phyloP scores from a whole-genome alignment of 2,888 invertebrate species.

The Tetranychus truncatus region DNA sequence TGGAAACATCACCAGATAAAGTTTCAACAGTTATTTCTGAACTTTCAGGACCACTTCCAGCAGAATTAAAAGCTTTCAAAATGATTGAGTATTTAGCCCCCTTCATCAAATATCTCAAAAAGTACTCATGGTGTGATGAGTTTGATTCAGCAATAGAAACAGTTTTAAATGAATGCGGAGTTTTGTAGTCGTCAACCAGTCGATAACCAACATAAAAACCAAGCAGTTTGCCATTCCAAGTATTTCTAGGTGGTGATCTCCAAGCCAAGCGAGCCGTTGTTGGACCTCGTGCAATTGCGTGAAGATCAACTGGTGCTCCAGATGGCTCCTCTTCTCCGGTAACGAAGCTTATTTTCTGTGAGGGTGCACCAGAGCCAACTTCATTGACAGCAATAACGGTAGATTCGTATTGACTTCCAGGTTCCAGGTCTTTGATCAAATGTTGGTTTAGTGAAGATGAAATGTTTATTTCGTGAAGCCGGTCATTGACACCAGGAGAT shows the following conservation, averaged over 20 bases:
- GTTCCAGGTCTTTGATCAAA: constrained; percentile 26
- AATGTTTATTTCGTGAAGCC: constrained; percentile 26
- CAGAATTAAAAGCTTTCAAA: constrained; percentile 27
- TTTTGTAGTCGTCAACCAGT: background rate
- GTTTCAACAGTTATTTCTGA: constrained; percentile 26
- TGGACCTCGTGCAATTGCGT: constrained; percentile 24
- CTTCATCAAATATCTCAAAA: constrained; percentile 25
- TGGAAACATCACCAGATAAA: constrained; percentile 27
- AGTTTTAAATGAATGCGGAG: constrained; percentile 21
- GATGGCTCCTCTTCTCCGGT: constrained; percentile 28
- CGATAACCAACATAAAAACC: constrained; percentile 27
- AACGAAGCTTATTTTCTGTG: constrained; percentile 24
- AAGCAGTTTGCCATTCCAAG: constrained; percentile 27
- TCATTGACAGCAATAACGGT: constrained; percentile 27
- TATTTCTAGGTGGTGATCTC: constrained; percentile 26
- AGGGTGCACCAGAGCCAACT: constrained; percentile 27
- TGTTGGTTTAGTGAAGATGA: constrained; percentile 20
- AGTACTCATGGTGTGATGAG: constrained; percentile 21
- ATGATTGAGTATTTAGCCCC: constrained; percentile 27
- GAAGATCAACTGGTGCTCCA: constrained; percentile 26
- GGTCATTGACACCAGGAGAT: constrained; percentile 23
- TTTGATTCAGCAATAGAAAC: constrained; percentile 7
- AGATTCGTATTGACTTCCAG: constrained; percentile 26
- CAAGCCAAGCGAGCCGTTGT: constrained; percentile 26
- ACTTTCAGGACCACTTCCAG: constrained; percentile 27